A percentile compares a stretch with the other conserved stretches of the same genome.
Evolutionary conservation across 1,140 invertebrate genomes (phyloP).

Genomic region (Eubasilissa regina): DNA sequence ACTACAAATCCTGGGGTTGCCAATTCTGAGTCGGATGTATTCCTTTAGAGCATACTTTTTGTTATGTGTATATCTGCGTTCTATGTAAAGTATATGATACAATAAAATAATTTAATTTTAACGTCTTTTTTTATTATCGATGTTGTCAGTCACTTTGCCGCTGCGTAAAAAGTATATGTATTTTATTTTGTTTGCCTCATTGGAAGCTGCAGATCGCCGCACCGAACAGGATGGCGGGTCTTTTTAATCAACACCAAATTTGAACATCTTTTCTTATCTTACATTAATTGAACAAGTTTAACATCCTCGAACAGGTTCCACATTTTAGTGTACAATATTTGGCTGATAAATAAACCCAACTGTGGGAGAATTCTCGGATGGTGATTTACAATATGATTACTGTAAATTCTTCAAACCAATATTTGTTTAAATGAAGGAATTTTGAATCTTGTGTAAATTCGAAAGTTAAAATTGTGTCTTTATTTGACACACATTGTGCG

Average conservation of each 20-base stretch:
- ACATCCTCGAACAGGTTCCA: too few species aligned
- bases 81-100: conserved; percentile 32
- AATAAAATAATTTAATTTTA: conserved; percentile 35
- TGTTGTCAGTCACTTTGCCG: neutral
- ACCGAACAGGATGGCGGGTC: neutral
- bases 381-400: too few species aligned
- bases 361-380: too few species aligned
- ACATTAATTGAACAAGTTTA: too few species aligned
- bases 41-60: neutral
- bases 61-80: conserved; percentile 20
- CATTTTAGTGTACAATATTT: too few species aligned
- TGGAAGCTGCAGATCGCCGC: neutral
- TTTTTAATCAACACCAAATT: neutral
- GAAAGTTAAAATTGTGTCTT: too few species aligned
- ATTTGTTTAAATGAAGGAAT: too few species aligned
- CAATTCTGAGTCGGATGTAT: neutral
- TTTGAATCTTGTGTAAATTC: too few species aligned
- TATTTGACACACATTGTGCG: too few species aligned
- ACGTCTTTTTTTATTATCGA: conserved; percentile 12
- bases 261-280: too few species aligned
- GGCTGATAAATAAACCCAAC: too few species aligned
- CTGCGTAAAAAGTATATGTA: neutral
- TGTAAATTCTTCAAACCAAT: too few species aligned
- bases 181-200: neutral
- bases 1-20: conserved; percentile 5